These are phyloP conservation scores for Hydractinia symbiolongicarpus DNA, from an alignment of 30 jellyfish, hydroid and myxozoan species.

Conservation along the genomic window DNA sequence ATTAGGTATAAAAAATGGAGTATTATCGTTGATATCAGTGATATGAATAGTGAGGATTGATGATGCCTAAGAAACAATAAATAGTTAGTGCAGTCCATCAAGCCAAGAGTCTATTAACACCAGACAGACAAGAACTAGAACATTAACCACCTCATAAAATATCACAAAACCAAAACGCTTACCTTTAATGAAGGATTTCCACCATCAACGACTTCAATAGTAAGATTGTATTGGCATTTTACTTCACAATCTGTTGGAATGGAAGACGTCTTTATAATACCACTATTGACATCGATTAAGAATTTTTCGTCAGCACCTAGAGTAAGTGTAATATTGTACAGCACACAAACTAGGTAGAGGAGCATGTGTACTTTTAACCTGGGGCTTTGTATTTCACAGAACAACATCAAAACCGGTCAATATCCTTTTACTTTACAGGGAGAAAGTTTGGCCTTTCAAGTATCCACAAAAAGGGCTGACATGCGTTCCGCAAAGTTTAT, in stretches of 20 bases:
- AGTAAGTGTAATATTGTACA: background rate
- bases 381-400: too few relatives aligned
- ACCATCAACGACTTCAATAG: conserved; percentile 41
- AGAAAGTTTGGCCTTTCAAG: too few relatives aligned
- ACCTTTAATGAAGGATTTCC: conserved; percentile 45
- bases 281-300: conserved; percentile 19
- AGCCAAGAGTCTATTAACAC: too few relatives aligned
- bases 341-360: too few relatives aligned
- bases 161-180: background rate
- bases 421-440: too few relatives aligned
- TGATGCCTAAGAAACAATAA: conserved; percentile 14
- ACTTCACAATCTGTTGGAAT: conserved; percentile 49
- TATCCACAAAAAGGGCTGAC: too few relatives aligned
- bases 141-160: too few relatives aligned
- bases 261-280: conserved; percentile 22
- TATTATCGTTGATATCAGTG: conserved; percentile 59
- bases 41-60: conserved; percentile 19
- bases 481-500: too few relatives aligned
- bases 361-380: too few relatives aligned
- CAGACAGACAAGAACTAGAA: too few relatives aligned
- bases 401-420: too few relatives aligned
- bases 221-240: conserved; percentile 2
- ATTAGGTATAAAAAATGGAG: conserved; percentile 62
- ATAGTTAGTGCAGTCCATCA: background rate
- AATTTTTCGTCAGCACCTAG: conserved; percentile 25